phyloP scores from a whole-genome alignment of 2,797 vertebrate species.

The Sarcoramphus papa region DNA sequence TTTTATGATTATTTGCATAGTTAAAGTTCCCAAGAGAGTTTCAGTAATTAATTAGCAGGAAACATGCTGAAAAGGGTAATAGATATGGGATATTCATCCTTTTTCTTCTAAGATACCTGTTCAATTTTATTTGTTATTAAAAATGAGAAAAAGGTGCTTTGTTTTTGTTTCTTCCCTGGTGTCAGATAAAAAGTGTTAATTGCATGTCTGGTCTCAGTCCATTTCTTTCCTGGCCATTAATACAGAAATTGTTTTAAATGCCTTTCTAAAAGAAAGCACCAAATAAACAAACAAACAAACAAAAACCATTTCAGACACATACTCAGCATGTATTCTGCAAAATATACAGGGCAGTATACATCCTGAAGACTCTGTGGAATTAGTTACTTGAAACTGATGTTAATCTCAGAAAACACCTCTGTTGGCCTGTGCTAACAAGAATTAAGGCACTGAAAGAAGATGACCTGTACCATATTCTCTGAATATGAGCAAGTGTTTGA shows the following conservation, averaged over 20 bases:
- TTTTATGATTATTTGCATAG: not conserved
- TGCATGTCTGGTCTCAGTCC: not conserved
- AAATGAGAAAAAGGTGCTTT: not conserved
- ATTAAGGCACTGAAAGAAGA: not conserved
- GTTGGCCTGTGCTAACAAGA: not conserved
- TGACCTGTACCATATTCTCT: not conserved
- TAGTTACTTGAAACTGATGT: not conserved
- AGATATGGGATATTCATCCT: not conserved
- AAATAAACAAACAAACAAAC: not conserved
- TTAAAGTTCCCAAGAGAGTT: not conserved
- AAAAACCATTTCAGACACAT: not conserved
- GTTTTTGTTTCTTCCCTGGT: not conserved
- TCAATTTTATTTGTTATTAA: not conserved
- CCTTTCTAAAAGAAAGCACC: not conserved
- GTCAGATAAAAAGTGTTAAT: not conserved
- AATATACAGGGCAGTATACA: not conserved
- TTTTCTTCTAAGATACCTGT: not conserved
- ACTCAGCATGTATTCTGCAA: not conserved
- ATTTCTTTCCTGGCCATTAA: not conserved
- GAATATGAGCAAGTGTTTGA: not conserved
- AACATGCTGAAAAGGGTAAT: not conserved
- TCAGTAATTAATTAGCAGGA: constrained; percentile 3
- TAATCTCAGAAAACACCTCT: not conserved
- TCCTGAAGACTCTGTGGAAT: not conserved
- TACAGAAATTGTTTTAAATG: not conserved